Evolutionary conservation across 2,888 invertebrate genomes (phyloP).

Genomic region (Pterostichus madidus): DNA sequence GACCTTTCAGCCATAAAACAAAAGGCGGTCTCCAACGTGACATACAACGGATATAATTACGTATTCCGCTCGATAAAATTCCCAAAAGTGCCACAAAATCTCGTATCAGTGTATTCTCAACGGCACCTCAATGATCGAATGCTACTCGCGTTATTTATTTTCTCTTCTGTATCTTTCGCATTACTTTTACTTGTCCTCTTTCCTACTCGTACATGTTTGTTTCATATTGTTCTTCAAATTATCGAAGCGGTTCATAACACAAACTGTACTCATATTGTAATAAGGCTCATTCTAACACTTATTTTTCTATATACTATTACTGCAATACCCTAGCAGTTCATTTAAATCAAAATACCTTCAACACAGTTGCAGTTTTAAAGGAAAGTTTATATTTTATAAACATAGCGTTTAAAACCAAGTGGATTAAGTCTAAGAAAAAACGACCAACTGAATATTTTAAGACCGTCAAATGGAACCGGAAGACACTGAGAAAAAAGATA

Average conservation of each 20-base stretch:
- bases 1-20: slow-evolving; percentile 46
- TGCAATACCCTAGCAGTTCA: slow-evolving; percentile 17
- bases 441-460: slow-evolving; percentile 41
- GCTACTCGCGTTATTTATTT: slow-evolving; percentile 30
- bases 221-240: neutral
- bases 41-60: slow-evolving; percentile 50
- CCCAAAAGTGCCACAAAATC: slow-evolving; percentile 56
- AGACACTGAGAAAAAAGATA: slow-evolving; percentile 13
- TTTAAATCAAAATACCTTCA: slow-evolving; percentile 23
- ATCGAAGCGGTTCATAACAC: neutral
- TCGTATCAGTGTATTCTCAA: slow-evolving; percentile 42
- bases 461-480: slow-evolving; percentile 25
- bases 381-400: slow-evolving; percentile 46
- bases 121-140: slow-evolving; percentile 43
- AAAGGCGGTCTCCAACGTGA: slow-evolving; percentile 15
- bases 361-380: slow-evolving; percentile 2
- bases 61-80: slow-evolving; percentile 55
- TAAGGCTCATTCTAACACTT: no score
- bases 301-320: no score
- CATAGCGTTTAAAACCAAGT: slow-evolving; percentile 35
- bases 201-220: neutral
- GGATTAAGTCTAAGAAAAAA: slow-evolving; percentile 22
- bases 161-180: neutral
- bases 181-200: neutral
- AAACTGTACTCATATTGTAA: no score